Base-by-base conservation (phyloP, 1,140 invertebrate genomes). In the Micrasema longulum region DNA sequence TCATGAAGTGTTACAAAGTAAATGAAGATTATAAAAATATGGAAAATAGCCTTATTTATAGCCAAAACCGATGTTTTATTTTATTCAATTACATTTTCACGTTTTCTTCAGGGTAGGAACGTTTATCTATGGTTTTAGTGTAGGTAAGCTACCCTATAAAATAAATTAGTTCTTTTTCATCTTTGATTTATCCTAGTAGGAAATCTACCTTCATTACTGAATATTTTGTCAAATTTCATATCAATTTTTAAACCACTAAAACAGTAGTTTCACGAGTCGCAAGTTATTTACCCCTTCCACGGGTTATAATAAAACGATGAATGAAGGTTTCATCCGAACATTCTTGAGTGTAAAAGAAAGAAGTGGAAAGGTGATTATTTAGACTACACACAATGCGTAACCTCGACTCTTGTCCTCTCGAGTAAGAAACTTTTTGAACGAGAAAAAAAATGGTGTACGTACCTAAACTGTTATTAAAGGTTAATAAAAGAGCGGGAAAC, bases 241-340 rank as follows among this genome's bases (percentile, higher is more conserved):
- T 41, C 5, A n/a, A n/a, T 16, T 45, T 9, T 45, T n/a, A n/a
- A n/a, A n/a, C n/a, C 2, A 16, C 18, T 16, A 45, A 45, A 16
- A 11, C 4, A 16, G 16, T 48, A 16, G 18, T 16, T 14, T 14
- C n/a, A 45, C 43, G n/a, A 6, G 43, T 45, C 16, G n/a, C n/a
- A n/a, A n/a, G n/a, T n/a, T n/a, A n/a, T n/a, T n/a, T n/a, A 31
- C 26, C 26, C 7, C 26, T 31, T 31, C 3, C 26, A 7, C 26
- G 26, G 26, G 26, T 31, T 31, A 43, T 60, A 35, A 16, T 18
- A 35, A 35, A 60, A 60, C 36, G 35, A 38, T 60, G 55, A 60
- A 60, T 60, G 55, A 41, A 41, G 36, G 18, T 60, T 41, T 60
- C 16, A 60, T 60, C 55, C 36, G 16, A 31, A 60, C 55, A 60